Evolutionary conservation across 1,140 invertebrate species (phyloP).

Genomic region (Macrobrachium nipponense): DNA sequence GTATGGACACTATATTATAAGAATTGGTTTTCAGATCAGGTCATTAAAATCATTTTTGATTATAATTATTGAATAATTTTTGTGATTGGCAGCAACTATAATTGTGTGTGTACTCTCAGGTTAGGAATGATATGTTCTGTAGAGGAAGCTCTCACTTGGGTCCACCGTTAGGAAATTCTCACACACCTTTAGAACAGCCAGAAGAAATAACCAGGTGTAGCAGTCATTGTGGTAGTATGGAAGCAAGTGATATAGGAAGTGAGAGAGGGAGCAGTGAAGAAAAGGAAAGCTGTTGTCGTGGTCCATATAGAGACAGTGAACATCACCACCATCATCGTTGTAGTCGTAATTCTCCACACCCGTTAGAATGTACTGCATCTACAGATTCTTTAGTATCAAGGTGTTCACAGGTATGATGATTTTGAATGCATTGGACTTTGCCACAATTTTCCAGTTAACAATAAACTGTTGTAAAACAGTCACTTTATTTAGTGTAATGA

Average conservation of each 20-base stretch:
- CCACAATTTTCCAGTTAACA: too few species aligned
- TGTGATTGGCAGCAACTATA: too few species aligned
- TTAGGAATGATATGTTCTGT: conserved; percentile 39
- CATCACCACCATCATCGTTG: conserved; percentile 34
- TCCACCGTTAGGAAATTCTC: conserved; percentile 27
- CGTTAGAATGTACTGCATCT: conserved; percentile 54
- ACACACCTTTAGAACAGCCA: conserved; percentile 26
- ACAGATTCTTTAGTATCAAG: conserved; percentile 57
- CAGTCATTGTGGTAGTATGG: conserved; percentile 45
- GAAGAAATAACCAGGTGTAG: conserved; percentile 23
- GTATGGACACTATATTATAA: too few species aligned
- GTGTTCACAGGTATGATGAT: conserved; percentile 50
- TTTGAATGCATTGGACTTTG: too few species aligned
- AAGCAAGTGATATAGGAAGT: conserved; percentile 40
- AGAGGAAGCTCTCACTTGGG: conserved; percentile 43
- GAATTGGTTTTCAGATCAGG: too few species aligned
- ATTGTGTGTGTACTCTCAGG: conserved; percentile 15
- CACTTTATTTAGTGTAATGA: too few species aligned
- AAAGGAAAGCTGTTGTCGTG: conserved; percentile 54
- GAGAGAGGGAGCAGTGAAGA: conserved; percentile 52
- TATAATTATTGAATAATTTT: too few species aligned
- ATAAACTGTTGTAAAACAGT: too few species aligned
- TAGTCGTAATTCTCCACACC: conserved; percentile 40
- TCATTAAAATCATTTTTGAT: too few species aligned
- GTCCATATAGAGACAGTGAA: conserved; percentile 34